Base-by-base conservation (phyloP, 2,113 vertebrate species). In the Aegotheles bennettii region DNA sequence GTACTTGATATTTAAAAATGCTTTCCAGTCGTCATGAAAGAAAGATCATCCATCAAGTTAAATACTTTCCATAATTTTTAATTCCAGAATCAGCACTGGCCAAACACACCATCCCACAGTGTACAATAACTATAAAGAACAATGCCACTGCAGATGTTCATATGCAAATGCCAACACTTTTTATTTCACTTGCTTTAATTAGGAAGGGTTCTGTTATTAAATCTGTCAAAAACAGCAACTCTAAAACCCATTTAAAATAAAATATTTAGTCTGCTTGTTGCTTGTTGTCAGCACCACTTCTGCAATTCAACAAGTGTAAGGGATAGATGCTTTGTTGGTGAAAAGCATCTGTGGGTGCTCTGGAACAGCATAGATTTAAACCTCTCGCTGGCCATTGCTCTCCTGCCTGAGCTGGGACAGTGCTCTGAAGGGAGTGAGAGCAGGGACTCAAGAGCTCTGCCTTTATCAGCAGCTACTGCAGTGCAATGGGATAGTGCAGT, bases 171-270 rank as follows among this genome's bases (percentile, higher is more conserved):
- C 81, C 97, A 97, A 71, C 54, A 54, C 29, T 94, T 96, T 91
- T 86, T 84, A 84, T 95, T 97, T 94, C 74, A 82, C 78, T 94
- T 92, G 48, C 94, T 96, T 95, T 93, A 97, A 97, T 97, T 90
- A 95, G 64, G 87, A 89, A 56, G n/a, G 45, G 53, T 73, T 74
- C 68, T 84, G 87, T 33, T 92, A 88, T 73, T 93, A 86, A 94
- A 85, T 93, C 76, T 80, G 63, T 73, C 77, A 95, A 91, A 96
- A 96, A 42, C 50, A 74, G 47, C 75, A 51, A 51, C 50, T 51
- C 50, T 26, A 51, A 26, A 51, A 26, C 13, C 13, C n/a, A 85
- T 87, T 86, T 91, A 76, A 94, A 89, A 87, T 89, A 88, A 96
- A 97, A 90, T 87, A 94, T 65, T 89, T 85, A 43, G 31, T 79